Base-by-base conservation (phyloP, 2,113 vertebrate genomes). In the Cichladusa arquata region DNA sequence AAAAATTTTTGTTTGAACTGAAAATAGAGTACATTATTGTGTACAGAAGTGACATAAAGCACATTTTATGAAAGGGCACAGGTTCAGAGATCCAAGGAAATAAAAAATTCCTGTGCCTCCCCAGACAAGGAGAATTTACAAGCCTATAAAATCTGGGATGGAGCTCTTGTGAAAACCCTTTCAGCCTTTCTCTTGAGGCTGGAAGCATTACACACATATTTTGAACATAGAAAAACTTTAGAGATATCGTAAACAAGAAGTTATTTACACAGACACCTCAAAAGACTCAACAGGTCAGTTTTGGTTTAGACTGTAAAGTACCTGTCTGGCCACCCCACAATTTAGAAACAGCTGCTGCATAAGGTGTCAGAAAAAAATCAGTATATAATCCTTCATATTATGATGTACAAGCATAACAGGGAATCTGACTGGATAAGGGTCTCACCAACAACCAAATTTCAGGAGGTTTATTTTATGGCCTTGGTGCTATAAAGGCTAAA, bases 391-490 rank as follows among this genome's bases (percentile, higher is more conserved):
- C 61, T 83, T 60, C 33, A 56, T 56, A 13, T 44, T 47, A 33
- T 1, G 26, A 33, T 8, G 38, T 40, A 86, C 3, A 6, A 64
- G 14, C 12, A 22, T 40, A 77, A 62, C 20, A 58, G 47, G 36
- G 44, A 86, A 78, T 54, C 33, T 2, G 5, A 54, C 5, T 2
- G 4, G 54, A 29, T 58, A 83, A 91, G 25, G 36, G 25, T 9
- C 12, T 83, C 65, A 83, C 36, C 66, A 90, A 69, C 24, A 82
- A 67, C 65, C 85, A 83, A n/a, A 66, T 62, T 85, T 72, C 64
- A 94, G 47, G 15, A 74, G 31, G 31, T 69, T 95, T 90, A 67
- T 74, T 91, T 96, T 90, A 86, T 56, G 29, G 66, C 56, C 67
- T 5, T 1, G 12, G 14, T 61, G 50, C 57, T 76, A 78, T 74